Evolutionary conservation across 2,113 vertebrate species (phyloP), one percentile per base, ranked within the genome.

Genomic region (Orthonyx spaldingii): DNA sequence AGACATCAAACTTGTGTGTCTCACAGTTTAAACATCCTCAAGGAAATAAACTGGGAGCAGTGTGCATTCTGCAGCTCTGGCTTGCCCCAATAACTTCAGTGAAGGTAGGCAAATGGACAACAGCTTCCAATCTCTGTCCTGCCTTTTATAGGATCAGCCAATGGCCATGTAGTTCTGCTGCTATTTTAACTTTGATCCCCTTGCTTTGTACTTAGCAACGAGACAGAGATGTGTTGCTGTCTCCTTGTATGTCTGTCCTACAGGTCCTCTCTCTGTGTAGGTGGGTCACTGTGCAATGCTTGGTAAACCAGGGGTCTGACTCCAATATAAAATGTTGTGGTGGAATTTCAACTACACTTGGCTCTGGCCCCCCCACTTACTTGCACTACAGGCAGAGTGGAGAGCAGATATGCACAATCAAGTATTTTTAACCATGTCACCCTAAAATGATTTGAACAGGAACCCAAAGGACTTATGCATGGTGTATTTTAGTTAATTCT

Each of bases 381-480:
- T 37, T 60, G 26, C 66, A 37, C 49, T 72, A 16, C 49, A 88
- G 63, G 56, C 20, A 47, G 35, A 66, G 15, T 11, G 19, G 32
- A 88, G 52, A 78, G 23, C 7, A 66, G 44, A 50, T 74, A 75
- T 11, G 12, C 26, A 32, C 7, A 32, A 86, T 47, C 7, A 86
- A 56, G 50, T 61, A 12, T 56, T 92, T 87, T 65, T 75, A 32
- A 66, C 30, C 18, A 15, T 46, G 16, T 84, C 32, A 65, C 17
- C 20, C 32, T 37, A 53, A 60, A 80, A n/a, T 11, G 0, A 30
- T 46, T 75, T 75, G 33, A 91, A 72, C 20, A 57, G 53, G 13
- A 32, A 77, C 4, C 7, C 12, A 16, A n/a, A 80, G 32, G 19
- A 61, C 35, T n/a, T 41, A 21, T 0, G 2, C 1, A 0, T 53